Evolutionary conservation across 2,113 vertebrate genomes (phyloP), one percentile per base, ranked within the genome.

Genomic region (Strix aluco): DNA sequence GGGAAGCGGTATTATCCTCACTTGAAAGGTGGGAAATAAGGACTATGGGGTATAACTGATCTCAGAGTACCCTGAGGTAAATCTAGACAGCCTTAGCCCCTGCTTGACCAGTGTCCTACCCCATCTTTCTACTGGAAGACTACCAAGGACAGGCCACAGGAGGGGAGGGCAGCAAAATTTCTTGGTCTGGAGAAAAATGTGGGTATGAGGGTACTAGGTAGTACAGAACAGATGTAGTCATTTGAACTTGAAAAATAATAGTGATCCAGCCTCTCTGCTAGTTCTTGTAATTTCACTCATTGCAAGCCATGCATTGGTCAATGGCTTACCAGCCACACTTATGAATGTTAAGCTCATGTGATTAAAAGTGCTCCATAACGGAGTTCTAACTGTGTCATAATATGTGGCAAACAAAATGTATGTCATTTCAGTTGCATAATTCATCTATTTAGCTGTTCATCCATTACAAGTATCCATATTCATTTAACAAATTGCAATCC

Each of bases 401-500:
- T 71, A 54, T 44, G 36, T 66, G 32, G 51, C 52, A 84, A 67
- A 71, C 17, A 81, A 93, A 87, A 82, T 54, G 8, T 32, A 20
- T 58, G 70, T 47, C 30, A 82, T 87, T 94, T 77, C 38, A 72
- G 49, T 89, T 92, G 51, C 81, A 91, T 90, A 83, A 81, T 83
- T 81, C 29, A 86, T 62, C 74, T 84, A 10, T 75, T 89, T 85
- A 72, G 49, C 49, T 84, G 75, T 79, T 87, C 52, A 86, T 62
- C 55, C 58, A 42, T 86, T 95, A 42, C 20, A 94, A 55, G 36
- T 63, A 87, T 82, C 70, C 84, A 65, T 95, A 91, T 75, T 89
- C 72, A 82, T 96, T 92, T 89, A 11, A 92, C 61, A 94, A 89
- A 61, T 46, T 73, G 26, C 17, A 1, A 72, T 81, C 23, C 42